Evolutionary conservation across 2,888 invertebrate species (phyloP), one percentile per base, ranked within the genome.

Genomic region (Drosophila planitibia): DNA sequence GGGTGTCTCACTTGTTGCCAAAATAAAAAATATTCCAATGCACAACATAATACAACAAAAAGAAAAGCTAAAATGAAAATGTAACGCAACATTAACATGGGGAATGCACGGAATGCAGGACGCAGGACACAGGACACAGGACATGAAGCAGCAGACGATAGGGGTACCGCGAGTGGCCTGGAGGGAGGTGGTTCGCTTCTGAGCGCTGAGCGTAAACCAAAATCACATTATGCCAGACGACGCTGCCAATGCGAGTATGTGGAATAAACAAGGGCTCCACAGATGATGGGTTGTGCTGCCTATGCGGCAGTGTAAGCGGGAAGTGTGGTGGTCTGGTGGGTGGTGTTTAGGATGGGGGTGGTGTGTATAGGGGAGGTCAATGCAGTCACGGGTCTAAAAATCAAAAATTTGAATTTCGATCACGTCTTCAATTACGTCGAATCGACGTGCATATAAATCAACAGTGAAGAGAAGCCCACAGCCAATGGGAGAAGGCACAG

Each of bases 401-500:
- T 90, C 80, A 90, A 87, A 90, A 89, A 87, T 87, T 87, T 87
- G 91, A 90, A 87, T 87, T 87, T 87, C 87, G 87, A 87, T 87
- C 87, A 87, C 87, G 87, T 87, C 87, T 90, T 87, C 87, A 87
- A 87, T 87, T 87, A 87, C 91, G 89, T 87, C 80, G 89, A 86
- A 87, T 87, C 91, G 87, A 80, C 87, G 87, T 87, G 91, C 91
- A 87, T 87, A 87, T 87, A 87, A 87, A 87, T 87, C 87, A 87
- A 87, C 89, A 80, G 81, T 74, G 78, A 74, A 65, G 54, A 63
- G 74, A 67, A 76, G 66, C 66, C 62, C 59, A 53, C 41, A 25
- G 37, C 35, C 49, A 64, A 35, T 52, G 55, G 47, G 32, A 6
- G 14, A 2, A 41, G 12, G 63, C 33, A 41, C 51, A 28, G 55